Conservation (phyloP, 2,797 vertebrate species). For the Pachyuromys duprasi region DNA sequence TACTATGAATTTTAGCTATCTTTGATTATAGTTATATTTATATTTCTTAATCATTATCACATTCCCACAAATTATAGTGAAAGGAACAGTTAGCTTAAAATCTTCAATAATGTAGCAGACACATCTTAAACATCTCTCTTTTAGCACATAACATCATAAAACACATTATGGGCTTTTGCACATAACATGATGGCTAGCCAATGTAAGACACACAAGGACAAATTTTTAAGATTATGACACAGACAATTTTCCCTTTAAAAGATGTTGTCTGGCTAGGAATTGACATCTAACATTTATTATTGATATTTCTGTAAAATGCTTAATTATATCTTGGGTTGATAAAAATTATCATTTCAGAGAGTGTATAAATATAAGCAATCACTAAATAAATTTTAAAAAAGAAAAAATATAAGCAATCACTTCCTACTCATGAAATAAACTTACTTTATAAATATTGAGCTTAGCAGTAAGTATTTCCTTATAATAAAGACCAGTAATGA, state of each 20-base stretch:
- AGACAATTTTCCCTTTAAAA: constrained; percentile 23
- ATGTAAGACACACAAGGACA: not conserved
- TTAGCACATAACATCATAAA: not conserved
- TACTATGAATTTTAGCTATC: not conserved
- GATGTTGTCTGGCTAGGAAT: not conserved
- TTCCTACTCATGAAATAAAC: constrained; percentile 27
- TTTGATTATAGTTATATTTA: not conserved
- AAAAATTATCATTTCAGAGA: not conserved
- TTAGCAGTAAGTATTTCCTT: constrained; percentile 31
- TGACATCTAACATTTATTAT: not conserved
- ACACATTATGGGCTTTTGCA: not conserved
- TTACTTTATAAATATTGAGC: constrained; percentile 13
- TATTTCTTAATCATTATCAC: not conserved
- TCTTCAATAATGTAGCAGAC: not conserved
- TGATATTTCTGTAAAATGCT: constrained; percentile 37
- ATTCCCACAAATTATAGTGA: not conserved
- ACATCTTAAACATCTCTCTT: not conserved
- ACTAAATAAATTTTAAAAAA: not conserved
- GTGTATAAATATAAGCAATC: not conserved
- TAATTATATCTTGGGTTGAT: not conserved
- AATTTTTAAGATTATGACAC: constrained; percentile 38
- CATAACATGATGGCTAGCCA: not conserved
- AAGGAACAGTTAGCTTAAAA: constrained; percentile 24
- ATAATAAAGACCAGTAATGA: not conserved
- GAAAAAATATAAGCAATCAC: not conserved